phyloP scores from a whole-genome alignment of 2,888 invertebrate species.

The Dryobota labecula region DNA sequence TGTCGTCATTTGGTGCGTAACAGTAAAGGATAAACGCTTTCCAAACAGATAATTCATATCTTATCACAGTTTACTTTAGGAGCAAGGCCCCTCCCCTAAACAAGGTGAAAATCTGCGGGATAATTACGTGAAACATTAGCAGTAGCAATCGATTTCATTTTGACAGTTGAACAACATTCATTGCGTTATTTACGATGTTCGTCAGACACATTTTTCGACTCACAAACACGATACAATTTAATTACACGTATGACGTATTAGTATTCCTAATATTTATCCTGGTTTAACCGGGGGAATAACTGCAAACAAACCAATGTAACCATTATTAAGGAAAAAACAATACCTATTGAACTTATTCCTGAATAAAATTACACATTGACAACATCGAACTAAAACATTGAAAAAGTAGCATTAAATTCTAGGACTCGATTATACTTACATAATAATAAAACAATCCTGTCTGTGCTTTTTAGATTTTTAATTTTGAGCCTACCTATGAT shows the following conservation, averaged over 20 bases:
- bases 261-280: slow-evolving; percentile 38
- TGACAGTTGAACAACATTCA: too few species aligned
- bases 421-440: not conserved
- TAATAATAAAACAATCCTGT: not conserved
- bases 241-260: not conserved
- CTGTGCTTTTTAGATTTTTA: not conserved
- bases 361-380: slow-evolving; percentile 3
- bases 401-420: not conserved
- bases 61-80: slow-evolving; percentile 24
- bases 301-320: not conserved
- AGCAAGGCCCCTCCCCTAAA: not conserved
- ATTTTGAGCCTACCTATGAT: slow-evolving; percentile 1
- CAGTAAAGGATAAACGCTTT: slow-evolving; percentile 40
- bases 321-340: slow-evolving; percentile 26
- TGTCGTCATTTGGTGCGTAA: slow-evolving; percentile 21
- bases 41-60: slow-evolving; percentile 35
- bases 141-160: too few species aligned
- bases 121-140: too few species aligned
- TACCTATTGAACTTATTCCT: not conserved
- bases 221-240: not conserved
- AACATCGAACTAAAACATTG: not conserved
- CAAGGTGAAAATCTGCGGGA: slow-evolving; percentile 21
- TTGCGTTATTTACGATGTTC: too few species aligned
- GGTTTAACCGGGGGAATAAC: slow-evolving; percentile 24
- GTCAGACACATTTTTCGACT: too few species aligned